phyloP scores from a whole-genome alignment of 1,140 invertebrate species.

The Copidosoma floridanum region DNA sequence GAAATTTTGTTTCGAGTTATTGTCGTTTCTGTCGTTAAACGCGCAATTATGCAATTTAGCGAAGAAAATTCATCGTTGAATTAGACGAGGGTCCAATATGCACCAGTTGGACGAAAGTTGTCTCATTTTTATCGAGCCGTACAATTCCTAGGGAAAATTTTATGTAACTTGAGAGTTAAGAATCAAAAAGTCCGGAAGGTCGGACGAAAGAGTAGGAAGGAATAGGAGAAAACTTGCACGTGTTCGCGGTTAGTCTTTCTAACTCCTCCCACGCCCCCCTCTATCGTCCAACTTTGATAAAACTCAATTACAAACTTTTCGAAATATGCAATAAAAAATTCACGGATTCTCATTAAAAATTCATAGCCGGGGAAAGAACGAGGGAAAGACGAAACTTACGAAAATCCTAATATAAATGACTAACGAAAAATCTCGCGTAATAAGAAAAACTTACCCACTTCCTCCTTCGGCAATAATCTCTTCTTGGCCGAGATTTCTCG shows the following conservation, averaged over 20 bases:
- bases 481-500: no score
- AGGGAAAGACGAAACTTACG: neutral
- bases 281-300: slow-evolving; percentile 5
- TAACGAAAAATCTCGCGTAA: no score
- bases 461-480: no score
- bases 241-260: neutral
- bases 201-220: neutral
- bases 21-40: no score
- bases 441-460: no score
- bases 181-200: slow-evolving; percentile 16
- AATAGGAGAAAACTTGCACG: neutral
- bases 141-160: neutral
- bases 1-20: no score
- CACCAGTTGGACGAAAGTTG: neutral
- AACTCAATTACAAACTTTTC: slow-evolving; percentile 21
- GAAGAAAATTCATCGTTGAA: neutral
- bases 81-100: neutral
- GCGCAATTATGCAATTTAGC: no score
- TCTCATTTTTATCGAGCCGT: neutral
- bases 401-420: neutral
- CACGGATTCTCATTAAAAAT: slow-evolving; percentile 13
- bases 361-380: slow-evolving; percentile 1
- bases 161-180: slow-evolving; percentile 14
- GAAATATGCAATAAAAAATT: slow-evolving; percentile 21
- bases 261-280: no score